Base-by-base conservation (phyloP, 2,113 vertebrate genomes). In the Grammomys dolichurus region DNA sequence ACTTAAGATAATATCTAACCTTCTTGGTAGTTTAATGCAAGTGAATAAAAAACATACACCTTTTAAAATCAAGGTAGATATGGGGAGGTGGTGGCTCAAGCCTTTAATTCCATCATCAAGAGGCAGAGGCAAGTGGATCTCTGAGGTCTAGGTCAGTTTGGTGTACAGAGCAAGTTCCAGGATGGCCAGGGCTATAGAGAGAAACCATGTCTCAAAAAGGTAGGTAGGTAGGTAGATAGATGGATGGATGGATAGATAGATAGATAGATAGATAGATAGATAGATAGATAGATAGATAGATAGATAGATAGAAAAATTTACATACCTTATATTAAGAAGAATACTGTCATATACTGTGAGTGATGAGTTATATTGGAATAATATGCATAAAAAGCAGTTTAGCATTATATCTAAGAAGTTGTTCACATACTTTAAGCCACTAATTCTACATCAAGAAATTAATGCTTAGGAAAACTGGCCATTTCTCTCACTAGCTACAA, bases 391-490 rank as follows among this genome's bases (percentile, higher is more conserved):
- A 78, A 95, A 67, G 73, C 43, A 82, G 28, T 85, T 82, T 90
- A 70, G 40, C n/a, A 77, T 95, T 97, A 16, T 77, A 40, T 88
- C 46, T 84, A 86, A 91, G 95, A 95, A 96, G 51, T 77, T 90
- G 16, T 90, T 89, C 69, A 94, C 40, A 58, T 4, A n/a, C 14
- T 87, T 60, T 81, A 40, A 93, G 33, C 14, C 28, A 87, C 4
- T 87, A 17, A 80, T 95, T 96, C 28, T 90, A 58, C 31, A 70
- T 84, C 16, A 90, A 48, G 40, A 40, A 95, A 87, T 58, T 58
- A 77, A 94, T 81, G n/a, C 54, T 95, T 78, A 36, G 36, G 16
- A 72, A 36, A n/a, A 7, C 36, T n/a, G 69, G 36, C 69, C 69
- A 72, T 72, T 36, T n/a, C 36, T 16, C 69, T n/a, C 33, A 8